Evolutionary conservation across 2,113 vertebrate species (phyloP).

Genomic region (Entelurus aequoreus): DNA sequence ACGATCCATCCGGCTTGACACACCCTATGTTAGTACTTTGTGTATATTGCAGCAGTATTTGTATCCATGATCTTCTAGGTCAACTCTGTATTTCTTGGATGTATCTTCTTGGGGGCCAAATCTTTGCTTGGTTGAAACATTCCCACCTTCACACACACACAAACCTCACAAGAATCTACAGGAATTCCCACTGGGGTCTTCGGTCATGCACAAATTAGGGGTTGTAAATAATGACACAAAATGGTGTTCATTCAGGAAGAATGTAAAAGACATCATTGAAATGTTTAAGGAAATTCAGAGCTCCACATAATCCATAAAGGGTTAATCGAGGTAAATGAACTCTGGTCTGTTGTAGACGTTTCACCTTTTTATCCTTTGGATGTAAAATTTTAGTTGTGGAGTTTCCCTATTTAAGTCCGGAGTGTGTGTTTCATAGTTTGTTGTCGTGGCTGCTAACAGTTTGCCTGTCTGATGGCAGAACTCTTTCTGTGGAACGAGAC

Average conservation of each 20-base stretch:
- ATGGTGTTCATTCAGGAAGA: constrained; percentile 26
- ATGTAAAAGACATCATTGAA: constrained; percentile 15
- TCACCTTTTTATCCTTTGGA: too few species aligned
- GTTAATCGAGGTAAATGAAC: too few species aligned
- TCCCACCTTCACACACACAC: constrained; percentile 37
- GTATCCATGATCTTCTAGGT: constrained; percentile 54
- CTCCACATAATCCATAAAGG: too few species aligned
- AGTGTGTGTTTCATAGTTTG: too few species aligned
- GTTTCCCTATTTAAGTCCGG: too few species aligned
- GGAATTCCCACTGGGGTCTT: background rate
- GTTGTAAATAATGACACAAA: constrained; percentile 4
- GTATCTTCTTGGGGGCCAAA: constrained; percentile 42
- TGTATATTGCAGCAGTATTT: constrained; percentile 61
- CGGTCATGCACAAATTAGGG: background rate
- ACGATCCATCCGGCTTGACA: constrained; percentile 33
- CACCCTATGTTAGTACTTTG: constrained; percentile 51
- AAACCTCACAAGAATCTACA: constrained; percentile 8
- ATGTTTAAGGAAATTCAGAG: too few species aligned
- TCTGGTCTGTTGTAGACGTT: too few species aligned
- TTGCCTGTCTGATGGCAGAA: too few species aligned
- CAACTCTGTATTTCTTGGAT: constrained; percentile 45
- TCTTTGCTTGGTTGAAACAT: constrained; percentile 45
- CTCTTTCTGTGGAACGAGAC: too few species aligned
- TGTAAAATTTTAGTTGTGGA: too few species aligned
- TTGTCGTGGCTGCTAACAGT: too few species aligned